A percentile compares a stretch with the other conserved stretches of the same genome.
These are phyloP conservation scores for Branchipolynoe longqiensis DNA, from an alignment of 2,888 invertebrate species.

Conservation along the genomic window DNA sequence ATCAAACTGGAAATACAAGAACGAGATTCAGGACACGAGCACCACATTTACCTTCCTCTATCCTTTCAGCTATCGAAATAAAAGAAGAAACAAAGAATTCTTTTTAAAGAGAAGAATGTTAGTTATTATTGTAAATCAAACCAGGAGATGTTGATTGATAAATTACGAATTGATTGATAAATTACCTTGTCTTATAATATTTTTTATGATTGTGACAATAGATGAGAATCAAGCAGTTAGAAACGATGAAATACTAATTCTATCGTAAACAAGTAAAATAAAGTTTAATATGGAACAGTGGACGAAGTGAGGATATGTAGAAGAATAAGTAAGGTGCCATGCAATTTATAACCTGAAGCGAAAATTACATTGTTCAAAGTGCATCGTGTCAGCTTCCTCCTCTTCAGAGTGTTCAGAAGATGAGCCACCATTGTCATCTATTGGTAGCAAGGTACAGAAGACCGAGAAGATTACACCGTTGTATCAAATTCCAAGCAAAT, in stretches of 20 bases:
- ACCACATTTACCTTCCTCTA: slow-evolving; percentile 35
- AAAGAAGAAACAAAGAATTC: no score
- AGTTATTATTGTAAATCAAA: no score
- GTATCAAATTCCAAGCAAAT: no score
- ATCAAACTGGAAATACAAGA: no score
- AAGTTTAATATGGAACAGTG: no score
- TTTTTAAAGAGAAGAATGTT: no score
- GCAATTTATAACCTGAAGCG: slow-evolving; percentile 8
- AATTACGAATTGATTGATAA: not conserved
- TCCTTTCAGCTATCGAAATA: slow-evolving; percentile 26
- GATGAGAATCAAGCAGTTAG: no score
- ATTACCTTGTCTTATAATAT: not conserved
- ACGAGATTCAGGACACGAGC: no score
- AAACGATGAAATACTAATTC: no score
- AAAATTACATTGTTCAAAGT: slow-evolving; percentile 12
- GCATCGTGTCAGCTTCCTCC: slow-evolving; percentile 1
- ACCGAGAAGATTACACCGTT: not conserved
- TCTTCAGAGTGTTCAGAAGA: slow-evolving; percentile 26
- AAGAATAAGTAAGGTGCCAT: slow-evolving; percentile 18
- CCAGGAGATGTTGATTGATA: not conserved
- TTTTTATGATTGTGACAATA: no score
- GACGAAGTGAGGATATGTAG: not conserved
- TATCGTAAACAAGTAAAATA: no score
- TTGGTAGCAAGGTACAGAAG: slow-evolving; percentile 26
- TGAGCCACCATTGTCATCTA: slow-evolving; percentile 17